Evolutionary conservation across 35 echinoderm and acorn worm genomes (phyloP).

Genomic region (Chiridota heheva): DNA sequence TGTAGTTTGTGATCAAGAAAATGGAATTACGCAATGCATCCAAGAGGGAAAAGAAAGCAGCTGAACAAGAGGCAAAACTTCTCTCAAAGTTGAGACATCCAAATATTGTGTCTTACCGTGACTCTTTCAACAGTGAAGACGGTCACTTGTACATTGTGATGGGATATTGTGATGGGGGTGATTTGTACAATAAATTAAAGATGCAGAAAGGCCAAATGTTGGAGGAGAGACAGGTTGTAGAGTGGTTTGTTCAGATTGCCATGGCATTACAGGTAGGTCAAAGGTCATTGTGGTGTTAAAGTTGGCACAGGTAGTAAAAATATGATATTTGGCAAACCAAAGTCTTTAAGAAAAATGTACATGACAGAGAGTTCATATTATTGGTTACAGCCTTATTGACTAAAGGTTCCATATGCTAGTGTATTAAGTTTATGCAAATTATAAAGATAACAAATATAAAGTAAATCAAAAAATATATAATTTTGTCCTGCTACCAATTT

Average conservation of each 20-base stretch:
- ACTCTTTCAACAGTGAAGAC: slow-evolving; percentile 95
- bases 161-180: slow-evolving; percentile 97
- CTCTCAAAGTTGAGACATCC: slow-evolving; percentile 94
- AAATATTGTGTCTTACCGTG: slow-evolving; percentile 95
- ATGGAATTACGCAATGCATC: slow-evolving; percentile 90
- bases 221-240: slow-evolving; percentile 92
- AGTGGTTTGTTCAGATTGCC: slow-evolving; percentile 99
- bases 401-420: no score
- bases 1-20: slow-evolving; percentile 94
- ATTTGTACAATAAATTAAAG: slow-evolving; percentile 83
- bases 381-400: no score
- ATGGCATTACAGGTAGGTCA: slow-evolving; percentile 95
- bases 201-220: slow-evolving; percentile 78
- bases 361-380: no score
- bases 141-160: slow-evolving; percentile 96
- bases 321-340: no score
- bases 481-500: no score
- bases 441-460: no score
- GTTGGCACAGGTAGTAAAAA: no score
- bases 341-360: no score
- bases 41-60: slow-evolving; percentile 85
- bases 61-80: slow-evolving; percentile 94
- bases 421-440: no score
- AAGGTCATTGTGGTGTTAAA: background rate
- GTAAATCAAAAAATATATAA: no score